Conservation (phyloP, 2,797 vertebrate species). For the Pachyuromys duprasi region DNA sequence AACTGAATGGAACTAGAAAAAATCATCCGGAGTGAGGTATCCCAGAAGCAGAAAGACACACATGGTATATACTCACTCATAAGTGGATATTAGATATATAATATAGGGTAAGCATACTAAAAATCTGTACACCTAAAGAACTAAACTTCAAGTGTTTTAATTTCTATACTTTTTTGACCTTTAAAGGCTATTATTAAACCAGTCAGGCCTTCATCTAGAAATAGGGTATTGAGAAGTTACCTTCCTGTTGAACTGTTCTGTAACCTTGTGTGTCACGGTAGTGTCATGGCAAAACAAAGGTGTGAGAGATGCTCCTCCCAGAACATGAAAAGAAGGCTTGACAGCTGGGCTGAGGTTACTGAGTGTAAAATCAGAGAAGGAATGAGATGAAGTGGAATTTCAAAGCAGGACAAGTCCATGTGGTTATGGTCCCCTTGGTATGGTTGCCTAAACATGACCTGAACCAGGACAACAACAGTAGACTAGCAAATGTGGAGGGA, state of each 20-base stretch:
- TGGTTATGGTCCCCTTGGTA: not conserved
- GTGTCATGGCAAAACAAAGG: not conserved
- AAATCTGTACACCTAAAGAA: too few relatives aligned
- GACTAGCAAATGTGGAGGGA: not conserved
- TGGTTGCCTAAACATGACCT: not conserved
- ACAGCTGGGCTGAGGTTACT: not conserved
- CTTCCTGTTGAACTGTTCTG: not conserved
- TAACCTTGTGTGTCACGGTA: not conserved
- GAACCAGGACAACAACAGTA: fast-evolving
- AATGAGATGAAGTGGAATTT: not conserved
- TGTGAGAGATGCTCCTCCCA: not conserved
- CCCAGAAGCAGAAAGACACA: too few relatives aligned
- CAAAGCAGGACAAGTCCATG: not conserved
- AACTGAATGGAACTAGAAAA: too few relatives aligned
- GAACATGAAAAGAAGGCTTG: not conserved
- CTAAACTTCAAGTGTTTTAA: not conserved
- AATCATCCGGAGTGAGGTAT: too few relatives aligned
- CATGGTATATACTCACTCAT: too few relatives aligned
- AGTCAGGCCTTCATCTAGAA: not conserved
- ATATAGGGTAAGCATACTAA: too few relatives aligned
- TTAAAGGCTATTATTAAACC: slow-evolving; percentile 19
- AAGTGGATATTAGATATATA: too few relatives aligned
- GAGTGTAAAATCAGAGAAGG: not conserved
- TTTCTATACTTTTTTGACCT: not conserved
- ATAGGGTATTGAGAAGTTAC: not conserved